These are phyloP conservation scores for Spizaetus ornatus DNA, from an alignment of 2,113 vertebrate genomes.

Conservation along the genomic window DNA sequence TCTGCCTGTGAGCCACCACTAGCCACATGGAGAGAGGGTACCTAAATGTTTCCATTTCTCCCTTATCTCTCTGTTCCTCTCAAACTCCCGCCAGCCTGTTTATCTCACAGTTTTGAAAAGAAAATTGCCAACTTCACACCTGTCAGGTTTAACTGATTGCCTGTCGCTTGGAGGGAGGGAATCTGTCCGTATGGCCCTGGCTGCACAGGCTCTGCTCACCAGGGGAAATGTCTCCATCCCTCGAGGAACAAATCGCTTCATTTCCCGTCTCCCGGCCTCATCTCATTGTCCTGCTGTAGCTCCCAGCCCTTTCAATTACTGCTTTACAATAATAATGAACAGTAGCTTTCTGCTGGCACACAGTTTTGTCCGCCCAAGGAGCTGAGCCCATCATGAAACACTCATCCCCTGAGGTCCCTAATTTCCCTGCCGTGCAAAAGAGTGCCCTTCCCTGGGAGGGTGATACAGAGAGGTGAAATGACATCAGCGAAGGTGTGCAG, in stretches of 20 bases:
- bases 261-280: background rate
- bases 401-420: background rate
- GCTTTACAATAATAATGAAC: background rate
- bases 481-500: background rate
- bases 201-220: background rate
- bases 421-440: background rate
- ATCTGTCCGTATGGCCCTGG: background rate
- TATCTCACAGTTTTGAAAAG: background rate
- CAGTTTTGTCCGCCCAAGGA: background rate
- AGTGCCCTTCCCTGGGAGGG: background rate
- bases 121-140: constrained; percentile 46
- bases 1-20: background rate
- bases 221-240: background rate
- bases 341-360: background rate
- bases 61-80: background rate
- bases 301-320: background rate
- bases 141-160: constrained; percentile 40
- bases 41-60: background rate
- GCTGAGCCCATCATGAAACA: background rate
- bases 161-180: background rate
- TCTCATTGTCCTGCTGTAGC: background rate
- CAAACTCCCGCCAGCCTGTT: constrained; percentile 1
- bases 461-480: background rate
- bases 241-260: background rate
- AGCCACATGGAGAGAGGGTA: background rate